These are phyloP conservation scores for Micronycteris hirsuta DNA, from an alignment of 2,113 vertebrate genomes.

Conservation along the genomic window DNA sequence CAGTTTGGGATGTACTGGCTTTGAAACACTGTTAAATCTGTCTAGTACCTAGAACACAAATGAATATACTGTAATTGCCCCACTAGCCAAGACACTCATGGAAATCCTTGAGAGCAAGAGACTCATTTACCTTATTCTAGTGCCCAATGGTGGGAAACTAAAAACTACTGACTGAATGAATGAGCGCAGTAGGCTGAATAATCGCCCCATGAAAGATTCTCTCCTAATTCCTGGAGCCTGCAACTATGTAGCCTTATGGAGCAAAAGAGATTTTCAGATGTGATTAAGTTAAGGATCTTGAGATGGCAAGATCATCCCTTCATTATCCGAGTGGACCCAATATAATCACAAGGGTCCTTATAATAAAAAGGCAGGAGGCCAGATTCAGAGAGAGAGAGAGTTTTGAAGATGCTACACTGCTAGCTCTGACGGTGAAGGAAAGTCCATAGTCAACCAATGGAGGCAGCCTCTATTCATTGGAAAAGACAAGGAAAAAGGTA, in stretches of 20 bases:
- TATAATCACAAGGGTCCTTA: not conserved
- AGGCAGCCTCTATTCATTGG: not conserved
- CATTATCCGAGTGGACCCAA: not conserved
- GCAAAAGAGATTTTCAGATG: not conserved
- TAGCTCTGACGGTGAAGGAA: not conserved
- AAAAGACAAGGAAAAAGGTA: not conserved
- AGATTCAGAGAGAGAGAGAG: not conserved
- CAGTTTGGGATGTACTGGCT: not conserved
- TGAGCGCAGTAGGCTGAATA: not conserved
- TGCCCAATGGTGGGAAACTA: not conserved
- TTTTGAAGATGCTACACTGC: not conserved
- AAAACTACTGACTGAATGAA: not conserved
- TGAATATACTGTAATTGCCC: not conserved
- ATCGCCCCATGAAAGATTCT: not conserved
- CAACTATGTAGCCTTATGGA: not conserved
- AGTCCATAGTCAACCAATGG: not conserved
- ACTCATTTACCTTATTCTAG: not conserved
- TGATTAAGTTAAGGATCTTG: not conserved
- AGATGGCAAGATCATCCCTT: not conserved
- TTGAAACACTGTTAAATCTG: not conserved
- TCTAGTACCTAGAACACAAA: not conserved
- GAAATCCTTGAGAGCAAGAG: not conserved
- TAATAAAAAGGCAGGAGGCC: not conserved
- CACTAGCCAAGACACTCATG: not conserved
- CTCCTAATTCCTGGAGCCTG: not conserved